These are phyloP conservation scores for Drosophila quinaria DNA, from an alignment of 2,888 invertebrate species.

Conservation along the genomic window DNA sequence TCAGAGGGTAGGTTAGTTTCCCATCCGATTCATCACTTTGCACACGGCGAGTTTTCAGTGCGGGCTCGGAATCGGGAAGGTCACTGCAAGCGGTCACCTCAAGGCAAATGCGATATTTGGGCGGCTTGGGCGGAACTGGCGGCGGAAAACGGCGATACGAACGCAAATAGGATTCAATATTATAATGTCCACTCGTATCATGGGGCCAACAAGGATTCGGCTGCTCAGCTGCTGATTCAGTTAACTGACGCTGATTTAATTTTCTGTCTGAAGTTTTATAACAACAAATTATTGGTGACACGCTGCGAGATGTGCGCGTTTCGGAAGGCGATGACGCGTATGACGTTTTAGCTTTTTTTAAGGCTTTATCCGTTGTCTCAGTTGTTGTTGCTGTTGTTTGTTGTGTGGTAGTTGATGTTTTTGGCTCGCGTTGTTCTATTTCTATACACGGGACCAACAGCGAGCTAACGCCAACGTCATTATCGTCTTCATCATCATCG, in stretches of 20 bases:
- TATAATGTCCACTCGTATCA: constrained; percentile 25
- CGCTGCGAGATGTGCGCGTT: constrained; percentile 58
- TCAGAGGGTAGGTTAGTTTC: constrained; percentile 13
- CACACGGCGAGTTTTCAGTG: constrained; percentile 64
- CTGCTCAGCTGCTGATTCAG: not conserved
- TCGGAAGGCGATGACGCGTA: constrained; percentile 64
- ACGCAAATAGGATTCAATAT: constrained; percentile 40
- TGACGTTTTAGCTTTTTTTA: constrained; percentile 56
- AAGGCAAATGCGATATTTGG: constrained; percentile 48
- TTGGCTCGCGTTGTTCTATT: constrained; percentile 74
- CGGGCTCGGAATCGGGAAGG: constrained; percentile 53
- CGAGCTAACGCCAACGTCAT: constrained; percentile 67
- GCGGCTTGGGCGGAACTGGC: constrained; percentile 68
- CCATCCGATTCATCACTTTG: constrained; percentile 16
- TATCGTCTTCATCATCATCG: constrained; percentile 54
- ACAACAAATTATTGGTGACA: constrained; percentile 83
- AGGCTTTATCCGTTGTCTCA: constrained; percentile 50
- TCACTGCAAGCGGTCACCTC: constrained; percentile 52
- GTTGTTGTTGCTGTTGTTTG: constrained; percentile 46
- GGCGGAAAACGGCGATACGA: constrained; percentile 53
- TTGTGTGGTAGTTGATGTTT: constrained; percentile 63
- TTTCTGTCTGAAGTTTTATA: constrained; percentile 80
- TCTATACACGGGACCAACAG: constrained; percentile 71
- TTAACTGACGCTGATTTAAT: constrained; percentile 34
- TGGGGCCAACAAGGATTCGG: constrained; percentile 18